A percentile compares a stretch with the other conserved stretches of the same genome.
phyloP scores from a whole-genome alignment of 64 coral and sea anemone species.

The Montipora sp. region DNA sequence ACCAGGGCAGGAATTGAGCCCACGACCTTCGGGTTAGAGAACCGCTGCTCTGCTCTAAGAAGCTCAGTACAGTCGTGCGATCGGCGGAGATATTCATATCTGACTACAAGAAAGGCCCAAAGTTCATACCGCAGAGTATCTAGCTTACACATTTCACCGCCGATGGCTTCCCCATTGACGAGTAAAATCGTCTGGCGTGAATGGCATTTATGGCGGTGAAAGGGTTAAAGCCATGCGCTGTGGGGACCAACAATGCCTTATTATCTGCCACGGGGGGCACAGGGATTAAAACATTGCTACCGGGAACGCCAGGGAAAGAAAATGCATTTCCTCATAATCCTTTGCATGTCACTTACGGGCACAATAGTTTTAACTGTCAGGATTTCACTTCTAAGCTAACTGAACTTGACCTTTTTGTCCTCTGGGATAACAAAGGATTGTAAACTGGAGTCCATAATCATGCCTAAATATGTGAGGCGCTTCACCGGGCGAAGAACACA shows the following conservation, averaged over 20 bases:
- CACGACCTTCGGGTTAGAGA: too few species aligned
- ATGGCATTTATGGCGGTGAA: too few species aligned
- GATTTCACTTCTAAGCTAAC: not conserved
- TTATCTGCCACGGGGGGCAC: not conserved
- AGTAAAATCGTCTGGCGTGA: too few species aligned
- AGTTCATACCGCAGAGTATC: too few species aligned
- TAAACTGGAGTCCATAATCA: constrained; percentile 6
- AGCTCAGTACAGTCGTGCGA: too few species aligned
- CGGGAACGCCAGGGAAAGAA: constrained; percentile 28
- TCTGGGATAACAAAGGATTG: constrained; percentile 16
- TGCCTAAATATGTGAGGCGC: not conserved
- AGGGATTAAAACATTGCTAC: constrained; percentile 43
- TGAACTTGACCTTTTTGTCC: constrained; percentile 7
- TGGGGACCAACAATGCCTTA: not conserved
- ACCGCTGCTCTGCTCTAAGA: too few species aligned
- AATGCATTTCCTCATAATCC: constrained; percentile 49
- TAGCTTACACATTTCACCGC: too few species aligned
- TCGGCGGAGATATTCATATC: too few species aligned
- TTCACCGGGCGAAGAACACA: not conserved
- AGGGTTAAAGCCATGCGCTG: too few species aligned
- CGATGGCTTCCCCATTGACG: too few species aligned
- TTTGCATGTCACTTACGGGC: not conserved
- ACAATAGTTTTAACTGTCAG: not conserved
- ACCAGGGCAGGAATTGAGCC: too few species aligned
- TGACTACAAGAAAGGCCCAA: too few species aligned